Base-by-base conservation (phyloP, 2,888 invertebrate species). In the Drosophila parthenogenetica region DNA sequence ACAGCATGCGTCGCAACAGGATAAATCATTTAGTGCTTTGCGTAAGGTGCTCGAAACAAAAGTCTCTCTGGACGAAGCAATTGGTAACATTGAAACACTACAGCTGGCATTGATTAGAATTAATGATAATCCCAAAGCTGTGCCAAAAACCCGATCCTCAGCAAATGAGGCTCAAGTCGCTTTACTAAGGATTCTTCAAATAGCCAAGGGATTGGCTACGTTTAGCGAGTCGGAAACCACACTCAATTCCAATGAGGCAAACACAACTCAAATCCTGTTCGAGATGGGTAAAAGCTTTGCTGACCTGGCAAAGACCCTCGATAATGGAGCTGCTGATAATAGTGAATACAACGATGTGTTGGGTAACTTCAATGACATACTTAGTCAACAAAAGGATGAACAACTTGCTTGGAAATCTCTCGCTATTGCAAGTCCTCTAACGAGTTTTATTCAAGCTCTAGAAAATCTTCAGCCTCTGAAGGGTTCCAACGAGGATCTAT, bases 81-180 rank as follows among this genome's bases (percentile, higher is more conserved):
- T 93, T 3, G 90, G 90, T 17, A 91, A 91, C 54, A 87, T 93
- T 10, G 90, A 92, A 64, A 77, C 89, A 2, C 87, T 92, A 16
- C 69, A 82, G 58, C 40, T 77, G 11, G 81, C 83, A 0, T 49
- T 90, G 0, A 83, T 83, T 7, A 64, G 82, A 32, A 71, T 90
- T 3, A 75, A 66, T 19, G 82, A 87, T 13, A 74, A 54, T 43
- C 14, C 69, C 0, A 79, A 72, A 10, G 59, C 51, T 1, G 14
- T 64, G 0, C 32, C 76, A 8, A 66, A 65, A 32, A 63, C 53
- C 0, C 78, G 69, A 42, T 7, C 19, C 0, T 69, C 79, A 5
- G 73, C 83, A 2, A 76, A 81, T 22, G 77, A 70, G 14, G 75
- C 81, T 8, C 77, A 88, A 51, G 79, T 79, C 0, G 70, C 76